A percentile compares a stretch with the other conserved stretches of the same genome.
Conservation (phyloP, 2,113 vertebrate species). For the Spizaetus ornatus region DNA sequence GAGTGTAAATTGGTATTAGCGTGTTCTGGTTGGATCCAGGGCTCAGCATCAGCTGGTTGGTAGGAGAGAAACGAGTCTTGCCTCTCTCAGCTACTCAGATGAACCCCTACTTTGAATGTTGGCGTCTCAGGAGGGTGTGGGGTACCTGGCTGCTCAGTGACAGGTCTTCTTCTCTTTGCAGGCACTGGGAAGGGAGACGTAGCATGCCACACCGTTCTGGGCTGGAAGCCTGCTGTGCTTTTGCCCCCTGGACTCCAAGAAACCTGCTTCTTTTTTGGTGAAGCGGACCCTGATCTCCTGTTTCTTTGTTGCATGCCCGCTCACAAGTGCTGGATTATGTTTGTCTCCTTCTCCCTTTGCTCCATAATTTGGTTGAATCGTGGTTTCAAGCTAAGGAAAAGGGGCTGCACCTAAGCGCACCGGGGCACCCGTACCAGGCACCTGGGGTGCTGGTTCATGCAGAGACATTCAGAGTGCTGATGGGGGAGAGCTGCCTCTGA, state of each 20-base stretch:
- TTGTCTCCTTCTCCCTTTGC: slow-evolving; percentile 81
- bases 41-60: not conserved
- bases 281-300: not conserved
- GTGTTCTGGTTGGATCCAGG: not conserved
- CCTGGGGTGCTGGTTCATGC: not conserved
- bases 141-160: not conserved
- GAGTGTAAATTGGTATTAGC: not conserved
- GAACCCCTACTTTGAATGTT: not conserved
- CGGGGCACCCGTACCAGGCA: not conserved
- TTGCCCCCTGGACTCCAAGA: not conserved
- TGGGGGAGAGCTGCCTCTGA: slow-evolving; percentile 17
- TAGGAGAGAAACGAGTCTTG: not conserved
- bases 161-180: not conserved
- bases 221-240: not conserved
- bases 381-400: slow-evolving; percentile 87
- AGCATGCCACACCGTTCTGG: accelerated
- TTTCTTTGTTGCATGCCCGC: not conserved
- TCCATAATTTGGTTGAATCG: slow-evolving; percentile 87
- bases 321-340: slow-evolving; percentile 81
- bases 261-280: not conserved
- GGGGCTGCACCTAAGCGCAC: slow-evolving; percentile 53
- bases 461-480: not conserved
- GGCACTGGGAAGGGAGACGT: not conserved
- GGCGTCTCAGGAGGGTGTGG: accelerated
- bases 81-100: not conserved